Evolutionary conservation across 64 coral and sea anemone species (phyloP).

Genomic region (Exaiptasia diaphana): DNA sequence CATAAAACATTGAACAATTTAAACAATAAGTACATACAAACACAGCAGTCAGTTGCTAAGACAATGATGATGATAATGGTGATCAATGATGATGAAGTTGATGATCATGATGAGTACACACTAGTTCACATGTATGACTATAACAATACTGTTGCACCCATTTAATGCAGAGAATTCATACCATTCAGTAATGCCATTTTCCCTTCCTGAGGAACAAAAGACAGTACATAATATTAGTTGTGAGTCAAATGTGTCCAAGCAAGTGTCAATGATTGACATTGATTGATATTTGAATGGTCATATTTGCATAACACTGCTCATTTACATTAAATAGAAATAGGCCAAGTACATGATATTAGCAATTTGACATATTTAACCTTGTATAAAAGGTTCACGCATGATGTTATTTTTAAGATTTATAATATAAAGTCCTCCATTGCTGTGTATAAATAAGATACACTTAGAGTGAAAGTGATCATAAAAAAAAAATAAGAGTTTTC

Average conservation of each 20-base stretch:
- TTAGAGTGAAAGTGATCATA: too few relatives aligned
- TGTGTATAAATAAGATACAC: too few relatives aligned
- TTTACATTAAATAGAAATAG: too few relatives aligned
- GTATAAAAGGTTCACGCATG: too few relatives aligned
- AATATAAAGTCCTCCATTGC: too few relatives aligned
- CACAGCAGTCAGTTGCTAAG: neutral
- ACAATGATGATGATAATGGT: neutral
- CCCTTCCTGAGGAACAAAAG: slow-evolving; percentile 17
- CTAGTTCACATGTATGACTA: neutral
- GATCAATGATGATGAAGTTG: neutral
- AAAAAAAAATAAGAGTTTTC: too few relatives aligned
- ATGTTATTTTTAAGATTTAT: too few relatives aligned
- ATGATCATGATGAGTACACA: neutral
- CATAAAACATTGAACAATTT: neutral
- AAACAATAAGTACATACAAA: neutral
- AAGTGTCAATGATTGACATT: too few relatives aligned
- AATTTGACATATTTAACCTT: too few relatives aligned
- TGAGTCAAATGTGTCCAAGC: neutral
- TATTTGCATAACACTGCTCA: too few relatives aligned
- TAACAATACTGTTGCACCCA: neutral
- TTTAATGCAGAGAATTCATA: neutral
- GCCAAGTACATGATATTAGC: too few relatives aligned
- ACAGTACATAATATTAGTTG: neutral
- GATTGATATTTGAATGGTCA: too few relatives aligned
- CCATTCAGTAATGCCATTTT: neutral